Evolutionary conservation across 2,888 invertebrate genomes (phyloP).

Genomic region (Periphyllus acericola): DNA sequence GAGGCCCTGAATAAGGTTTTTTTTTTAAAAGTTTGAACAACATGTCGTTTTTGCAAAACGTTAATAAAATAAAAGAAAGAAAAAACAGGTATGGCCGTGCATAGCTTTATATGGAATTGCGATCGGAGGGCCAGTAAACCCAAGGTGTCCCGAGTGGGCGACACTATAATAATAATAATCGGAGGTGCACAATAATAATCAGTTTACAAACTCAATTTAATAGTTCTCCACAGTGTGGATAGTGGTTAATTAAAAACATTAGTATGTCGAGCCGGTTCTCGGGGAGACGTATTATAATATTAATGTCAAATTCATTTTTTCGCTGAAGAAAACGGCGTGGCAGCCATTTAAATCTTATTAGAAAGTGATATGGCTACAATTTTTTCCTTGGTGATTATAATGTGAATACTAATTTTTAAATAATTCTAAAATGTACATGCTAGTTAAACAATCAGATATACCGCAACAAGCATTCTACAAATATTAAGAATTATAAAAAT

Average conservation of each 20-base stretch:
- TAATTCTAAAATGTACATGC: too few relatives aligned
- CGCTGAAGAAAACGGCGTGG: not conserved
- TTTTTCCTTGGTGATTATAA: not conserved
- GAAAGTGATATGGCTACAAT: not conserved
- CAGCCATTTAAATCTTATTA: not conserved
- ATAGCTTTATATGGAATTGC: constrained; percentile 56
- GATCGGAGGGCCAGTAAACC: constrained; percentile 58
- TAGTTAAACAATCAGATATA: too few relatives aligned
- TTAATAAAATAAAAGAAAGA: constrained; percentile 37
- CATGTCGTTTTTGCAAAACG: constrained; percentile 48
- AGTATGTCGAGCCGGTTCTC: constrained; percentile 14
- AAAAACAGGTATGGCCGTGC: constrained; percentile 58
- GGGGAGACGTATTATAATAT: not conserved
- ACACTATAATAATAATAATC: constrained; percentile 43
- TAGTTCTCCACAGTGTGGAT: constrained; percentile 4
- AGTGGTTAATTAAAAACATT: constrained; percentile 46
- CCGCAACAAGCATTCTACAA: too few relatives aligned
- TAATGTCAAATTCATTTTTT: not conserved
- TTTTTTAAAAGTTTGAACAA: constrained; percentile 16
- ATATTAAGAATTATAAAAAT: too few relatives aligned
- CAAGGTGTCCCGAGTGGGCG: constrained; percentile 61
- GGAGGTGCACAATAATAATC: constrained; percentile 52
- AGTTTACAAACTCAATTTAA: constrained; percentile 40
- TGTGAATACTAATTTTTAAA: too few relatives aligned
- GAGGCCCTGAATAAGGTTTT: constrained; percentile 49